phyloP scores from a whole-genome alignment of 2,797 vertebrate species.

The Scarus forsteni region DNA sequence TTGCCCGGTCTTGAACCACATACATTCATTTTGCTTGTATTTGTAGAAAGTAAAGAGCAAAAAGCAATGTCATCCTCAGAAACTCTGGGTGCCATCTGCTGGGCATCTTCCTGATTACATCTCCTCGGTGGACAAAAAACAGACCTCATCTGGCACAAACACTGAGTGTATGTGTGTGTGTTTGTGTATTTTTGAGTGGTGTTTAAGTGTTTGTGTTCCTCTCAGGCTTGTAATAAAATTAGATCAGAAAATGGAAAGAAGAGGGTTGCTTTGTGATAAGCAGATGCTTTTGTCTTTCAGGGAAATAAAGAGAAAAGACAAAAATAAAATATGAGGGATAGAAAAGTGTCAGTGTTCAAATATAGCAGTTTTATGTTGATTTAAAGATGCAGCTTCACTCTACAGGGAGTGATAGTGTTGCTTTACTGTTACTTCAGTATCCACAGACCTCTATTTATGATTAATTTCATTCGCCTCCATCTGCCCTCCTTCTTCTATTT shows the following conservation, averaged over 20 bases:
- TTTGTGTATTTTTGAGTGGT: not conserved
- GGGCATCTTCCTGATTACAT: constrained; percentile 54
- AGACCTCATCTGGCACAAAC: constrained; percentile 19
- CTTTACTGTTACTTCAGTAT: constrained; percentile 25
- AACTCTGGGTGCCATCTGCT: constrained; percentile 67
- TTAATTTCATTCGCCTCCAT: constrained; percentile 28
- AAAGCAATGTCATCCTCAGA: constrained; percentile 40
- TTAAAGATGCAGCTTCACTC: not conserved
- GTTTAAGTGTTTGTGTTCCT: not conserved
- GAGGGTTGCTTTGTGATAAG: constrained; percentile 7
- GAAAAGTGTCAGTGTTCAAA: constrained; percentile 22
- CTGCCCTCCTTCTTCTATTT: constrained; percentile 33
- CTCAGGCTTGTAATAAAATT: constrained; percentile 31
- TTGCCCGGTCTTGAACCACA: too few relatives aligned
- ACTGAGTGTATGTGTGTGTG: constrained; percentile 20
- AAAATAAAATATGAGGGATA: not conserved
- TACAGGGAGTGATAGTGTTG: constrained; percentile 3
- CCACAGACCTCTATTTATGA: not conserved
- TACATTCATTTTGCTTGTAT: constrained; percentile 1
- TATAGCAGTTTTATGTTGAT: constrained; percentile 20
- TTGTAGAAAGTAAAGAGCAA: not conserved
- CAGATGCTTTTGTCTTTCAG: constrained; percentile 14
- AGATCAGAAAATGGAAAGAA: constrained; percentile 34
- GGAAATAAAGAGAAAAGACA: constrained; percentile 3
- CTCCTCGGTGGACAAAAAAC: constrained; percentile 9